Evolutionary conservation across 2,113 vertebrate species (phyloP).

Genomic region (Macquaria australasica): DNA sequence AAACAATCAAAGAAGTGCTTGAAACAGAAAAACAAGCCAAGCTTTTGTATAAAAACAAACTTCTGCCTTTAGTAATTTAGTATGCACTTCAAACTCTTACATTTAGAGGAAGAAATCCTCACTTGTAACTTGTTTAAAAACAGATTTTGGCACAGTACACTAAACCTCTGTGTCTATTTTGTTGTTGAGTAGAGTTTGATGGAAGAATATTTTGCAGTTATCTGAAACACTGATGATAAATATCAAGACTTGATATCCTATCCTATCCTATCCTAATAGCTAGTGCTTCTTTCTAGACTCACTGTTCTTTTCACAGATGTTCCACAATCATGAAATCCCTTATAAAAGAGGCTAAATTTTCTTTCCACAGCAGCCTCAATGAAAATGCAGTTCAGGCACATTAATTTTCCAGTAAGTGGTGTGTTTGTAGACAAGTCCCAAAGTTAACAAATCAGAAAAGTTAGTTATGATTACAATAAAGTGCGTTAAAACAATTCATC

Average conservation of each 20-base stretch:
- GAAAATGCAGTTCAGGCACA: background rate
- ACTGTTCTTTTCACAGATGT: background rate
- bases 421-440: background rate
- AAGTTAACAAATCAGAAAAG: background rate
- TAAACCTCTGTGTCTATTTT: background rate
- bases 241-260: background rate
- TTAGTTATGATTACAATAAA: background rate
- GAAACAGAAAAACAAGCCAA: background rate
- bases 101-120: background rate
- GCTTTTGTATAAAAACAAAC: background rate
- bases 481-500: no score
- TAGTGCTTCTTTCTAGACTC: background rate
- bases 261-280: background rate
- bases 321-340: background rate
- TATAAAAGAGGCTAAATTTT: no score
- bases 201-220: background rate
- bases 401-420: background rate
- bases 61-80: background rate
- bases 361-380: no score
- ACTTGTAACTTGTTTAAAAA: slow-evolving; percentile 4
- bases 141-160: background rate
- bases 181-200: background rate
- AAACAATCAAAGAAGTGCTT: background rate
- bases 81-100: background rate
- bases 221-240: background rate